Percentiles rank a stretch among this genome's conserved stretches.
Evolutionary conservation across 2,797 vertebrate species (phyloP).

Genomic region (Sebastes melanostomus): DNA sequence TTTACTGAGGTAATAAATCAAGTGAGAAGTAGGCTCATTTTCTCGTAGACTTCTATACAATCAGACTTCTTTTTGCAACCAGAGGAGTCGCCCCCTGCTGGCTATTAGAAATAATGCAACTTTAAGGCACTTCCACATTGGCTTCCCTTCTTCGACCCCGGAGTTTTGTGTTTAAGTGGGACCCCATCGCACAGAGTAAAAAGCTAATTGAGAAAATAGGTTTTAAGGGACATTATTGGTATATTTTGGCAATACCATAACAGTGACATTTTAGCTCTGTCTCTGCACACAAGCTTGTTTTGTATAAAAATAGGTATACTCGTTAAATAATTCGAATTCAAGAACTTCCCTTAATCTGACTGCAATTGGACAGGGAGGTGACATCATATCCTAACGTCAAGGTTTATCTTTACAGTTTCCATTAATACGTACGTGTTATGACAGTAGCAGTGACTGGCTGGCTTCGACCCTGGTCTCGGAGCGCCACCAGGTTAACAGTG

Average conservation of each 20-base stretch:
- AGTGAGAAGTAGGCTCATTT: no score
- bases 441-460: slow-evolving; percentile 88
- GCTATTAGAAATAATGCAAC: no score
- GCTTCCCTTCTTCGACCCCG: accelerated
- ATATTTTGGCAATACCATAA: no score
- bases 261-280: no score
- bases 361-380: not conserved
- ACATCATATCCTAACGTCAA: not conserved
- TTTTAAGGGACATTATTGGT: not conserved
- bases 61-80: no score
- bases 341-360: not conserved
- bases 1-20: no score
- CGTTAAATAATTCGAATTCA: not conserved
- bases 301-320: not conserved
- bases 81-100: no score
- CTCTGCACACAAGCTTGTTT: slow-evolving; percentile 49
- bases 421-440: slow-evolving; percentile 84
- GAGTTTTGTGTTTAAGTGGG: not conserved
- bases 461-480: slow-evolving; percentile 93
- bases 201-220: not conserved
- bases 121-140: no score
- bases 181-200: not conserved
- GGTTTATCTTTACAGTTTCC: not conserved
- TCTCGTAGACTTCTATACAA: no score
- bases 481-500: slow-evolving; percentile 91